Percentiles rank a stretch among this genome's conserved stretches.
These are phyloP conservation scores for Himalopsyche tibetana DNA, from an alignment of 2,888 invertebrate genomes.

Conservation along the genomic window DNA sequence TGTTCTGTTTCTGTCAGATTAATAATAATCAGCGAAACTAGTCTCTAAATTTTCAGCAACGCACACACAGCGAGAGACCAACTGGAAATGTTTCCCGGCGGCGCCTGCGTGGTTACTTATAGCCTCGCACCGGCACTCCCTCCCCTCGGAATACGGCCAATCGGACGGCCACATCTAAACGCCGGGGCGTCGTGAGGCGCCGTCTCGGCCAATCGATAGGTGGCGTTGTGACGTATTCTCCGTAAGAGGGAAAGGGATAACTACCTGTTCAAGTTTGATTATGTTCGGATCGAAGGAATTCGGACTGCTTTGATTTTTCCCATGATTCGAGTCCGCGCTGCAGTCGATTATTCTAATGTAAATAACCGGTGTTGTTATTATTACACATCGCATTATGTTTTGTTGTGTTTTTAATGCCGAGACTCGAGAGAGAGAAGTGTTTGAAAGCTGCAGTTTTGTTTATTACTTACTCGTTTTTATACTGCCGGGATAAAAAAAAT, in stretches of 20 bases:
- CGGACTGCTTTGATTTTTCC: conserved; percentile 75
- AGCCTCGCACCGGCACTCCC: conserved; percentile 65
- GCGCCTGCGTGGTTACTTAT: conserved; percentile 71
- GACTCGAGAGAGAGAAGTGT: no score
- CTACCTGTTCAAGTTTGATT: conserved; percentile 65
- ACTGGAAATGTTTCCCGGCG: conserved; percentile 76
- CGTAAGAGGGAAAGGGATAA: conserved; percentile 58
- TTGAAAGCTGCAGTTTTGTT: no score
- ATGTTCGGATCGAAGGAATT: conserved; percentile 59
- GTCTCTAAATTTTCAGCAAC: conserved; percentile 62
- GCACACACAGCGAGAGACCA: conserved; percentile 70
- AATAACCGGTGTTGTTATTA: conserved; percentile 71
- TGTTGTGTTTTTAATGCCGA: no score
- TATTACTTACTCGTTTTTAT: no score
- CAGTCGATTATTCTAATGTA: conserved; percentile 76
- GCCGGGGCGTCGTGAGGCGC: conserved; percentile 74
- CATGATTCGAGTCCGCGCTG: conserved; percentile 76
- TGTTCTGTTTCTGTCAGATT: conserved; percentile 61
- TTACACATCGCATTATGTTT: conserved; percentile 28
- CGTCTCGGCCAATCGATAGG: conserved; percentile 73
- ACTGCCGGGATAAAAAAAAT: no score
- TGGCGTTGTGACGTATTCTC: conserved; percentile 68
- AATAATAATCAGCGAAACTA: conserved; percentile 52
- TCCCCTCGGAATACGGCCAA: conserved; percentile 67
- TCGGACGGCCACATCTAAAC: conserved; percentile 60